Evolutionary conservation across 2,888 invertebrate genomes (phyloP).

Genomic region (Cephus rjabovi): DNA sequence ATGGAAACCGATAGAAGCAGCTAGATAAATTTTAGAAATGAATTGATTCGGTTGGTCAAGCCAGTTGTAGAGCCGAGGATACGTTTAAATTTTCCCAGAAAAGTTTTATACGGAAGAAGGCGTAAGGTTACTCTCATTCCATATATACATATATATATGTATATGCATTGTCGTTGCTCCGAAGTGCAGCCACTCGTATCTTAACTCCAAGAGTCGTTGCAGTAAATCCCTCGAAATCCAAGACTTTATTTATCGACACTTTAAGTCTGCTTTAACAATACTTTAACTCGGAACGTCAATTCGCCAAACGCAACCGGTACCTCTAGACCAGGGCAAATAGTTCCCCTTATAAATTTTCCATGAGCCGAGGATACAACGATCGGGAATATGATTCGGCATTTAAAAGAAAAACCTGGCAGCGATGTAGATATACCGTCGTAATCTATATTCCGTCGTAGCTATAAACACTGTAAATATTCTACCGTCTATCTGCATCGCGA

Average conservation of each 20-base stretch:
- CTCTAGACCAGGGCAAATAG: conserved; percentile 14
- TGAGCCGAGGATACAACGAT: too few species aligned
- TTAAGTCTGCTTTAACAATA: conserved; percentile 50
- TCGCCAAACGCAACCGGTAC: conserved; percentile 14
- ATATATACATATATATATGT: too few species aligned
- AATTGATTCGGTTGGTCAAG: background rate
- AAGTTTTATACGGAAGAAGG: background rate
- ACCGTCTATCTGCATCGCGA: too few species aligned
- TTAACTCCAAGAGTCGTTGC: conserved; percentile 54
- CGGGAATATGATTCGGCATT: conserved; percentile 15
- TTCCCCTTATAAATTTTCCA: conserved; percentile 37
- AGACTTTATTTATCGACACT: conserved; percentile 60
- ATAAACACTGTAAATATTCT: too few species aligned
- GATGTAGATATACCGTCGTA: too few species aligned
- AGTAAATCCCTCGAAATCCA: conserved; percentile 51
- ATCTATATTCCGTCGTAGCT: too few species aligned
- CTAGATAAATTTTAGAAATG: too few species aligned
- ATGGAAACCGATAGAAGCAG: too few species aligned
- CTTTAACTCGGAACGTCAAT: conserved; percentile 38
- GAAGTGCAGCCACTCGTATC: conserved; percentile 31
- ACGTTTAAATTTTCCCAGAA: background rate
- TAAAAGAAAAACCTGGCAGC: conserved; percentile 1
- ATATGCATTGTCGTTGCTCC: too few species aligned
- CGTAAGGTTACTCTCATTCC: background rate
- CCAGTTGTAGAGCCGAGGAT: background rate